Evolutionary conservation across 2,888 invertebrate genomes (phyloP).

Genomic region (Agrilus mali): DNA sequence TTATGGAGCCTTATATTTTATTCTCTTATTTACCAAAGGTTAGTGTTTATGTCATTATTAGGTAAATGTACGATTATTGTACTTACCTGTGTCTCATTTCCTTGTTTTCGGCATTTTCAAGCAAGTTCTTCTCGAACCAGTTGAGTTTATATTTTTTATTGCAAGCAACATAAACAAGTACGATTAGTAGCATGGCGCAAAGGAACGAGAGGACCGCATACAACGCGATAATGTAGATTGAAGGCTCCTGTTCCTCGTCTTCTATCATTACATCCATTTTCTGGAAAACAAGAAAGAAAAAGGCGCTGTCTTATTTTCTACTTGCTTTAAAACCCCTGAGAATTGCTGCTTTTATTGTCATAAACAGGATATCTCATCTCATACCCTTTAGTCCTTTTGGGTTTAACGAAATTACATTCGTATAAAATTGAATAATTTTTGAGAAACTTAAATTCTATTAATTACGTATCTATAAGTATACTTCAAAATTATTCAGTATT

Average conservation of each 20-base stretch:
- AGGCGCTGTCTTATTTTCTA: background rate
- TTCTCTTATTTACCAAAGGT: constrained; percentile 1
- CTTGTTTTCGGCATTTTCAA: constrained; percentile 38
- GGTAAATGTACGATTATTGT: background rate
- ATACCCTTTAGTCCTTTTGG: no score
- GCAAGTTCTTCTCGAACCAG: constrained; percentile 45
- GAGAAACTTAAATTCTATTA: no score
- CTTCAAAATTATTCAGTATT: no score
- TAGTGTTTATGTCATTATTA: background rate
- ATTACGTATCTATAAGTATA: no score
- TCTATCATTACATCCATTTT: constrained; percentile 9
- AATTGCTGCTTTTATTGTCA: no score
- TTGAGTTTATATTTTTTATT: constrained; percentile 41
- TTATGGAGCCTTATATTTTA: no score
- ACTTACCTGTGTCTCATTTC: constrained; percentile 32
- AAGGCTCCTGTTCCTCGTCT: constrained; percentile 14
- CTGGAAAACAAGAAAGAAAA: constrained; percentile 3
- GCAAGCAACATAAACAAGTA: constrained; percentile 40
- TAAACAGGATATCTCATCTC: no score
- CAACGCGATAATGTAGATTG: constrained; percentile 26
- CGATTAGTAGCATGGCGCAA: constrained; percentile 34
- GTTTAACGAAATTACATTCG: no score
- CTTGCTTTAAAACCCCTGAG: no score
- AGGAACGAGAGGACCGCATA: constrained; percentile 39
- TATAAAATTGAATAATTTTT: no score